These are phyloP conservation scores for Antechinus flavipes DNA, from an alignment of 2,113 vertebrate genomes.

Conservation along the genomic window DNA sequence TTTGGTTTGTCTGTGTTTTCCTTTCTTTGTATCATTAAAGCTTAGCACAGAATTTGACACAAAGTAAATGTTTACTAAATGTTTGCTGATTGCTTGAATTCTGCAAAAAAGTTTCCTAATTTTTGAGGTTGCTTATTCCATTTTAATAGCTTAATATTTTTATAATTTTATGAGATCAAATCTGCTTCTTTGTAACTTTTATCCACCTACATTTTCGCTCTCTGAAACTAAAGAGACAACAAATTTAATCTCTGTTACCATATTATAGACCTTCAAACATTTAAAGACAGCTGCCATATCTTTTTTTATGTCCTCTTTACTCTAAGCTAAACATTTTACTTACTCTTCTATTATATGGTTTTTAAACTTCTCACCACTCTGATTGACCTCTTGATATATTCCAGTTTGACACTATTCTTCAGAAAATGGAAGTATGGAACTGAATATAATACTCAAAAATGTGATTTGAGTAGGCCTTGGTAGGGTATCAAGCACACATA, in stretches of 20 bases:
- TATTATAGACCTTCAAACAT: neutral
- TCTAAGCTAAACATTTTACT: neutral
- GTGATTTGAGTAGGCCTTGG: neutral
- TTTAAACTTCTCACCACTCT: neutral
- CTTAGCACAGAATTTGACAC: neutral
- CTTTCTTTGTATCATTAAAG: neutral
- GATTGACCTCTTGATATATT: neutral
- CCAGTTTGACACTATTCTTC: neutral
- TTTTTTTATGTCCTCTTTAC: neutral
- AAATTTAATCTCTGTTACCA: neutral
- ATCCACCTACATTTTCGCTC: neutral
- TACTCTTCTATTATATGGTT: neutral
- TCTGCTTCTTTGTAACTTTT: neutral
- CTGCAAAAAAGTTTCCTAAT: neutral
- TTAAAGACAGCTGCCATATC: neutral
- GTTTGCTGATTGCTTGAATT: neutral
- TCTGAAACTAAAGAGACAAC: neutral
- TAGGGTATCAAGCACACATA: neutral
- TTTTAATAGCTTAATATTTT: neutral
- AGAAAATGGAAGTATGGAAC: neutral
- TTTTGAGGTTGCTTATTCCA: neutral
- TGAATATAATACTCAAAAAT: neutral
- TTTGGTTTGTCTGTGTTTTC: neutral
- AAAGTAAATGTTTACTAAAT: neutral
- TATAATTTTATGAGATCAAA: neutral